These are phyloP conservation scores for Callaeas wilsoni DNA, from an alignment of 2,113 vertebrate genomes.

Conservation along the genomic window DNA sequence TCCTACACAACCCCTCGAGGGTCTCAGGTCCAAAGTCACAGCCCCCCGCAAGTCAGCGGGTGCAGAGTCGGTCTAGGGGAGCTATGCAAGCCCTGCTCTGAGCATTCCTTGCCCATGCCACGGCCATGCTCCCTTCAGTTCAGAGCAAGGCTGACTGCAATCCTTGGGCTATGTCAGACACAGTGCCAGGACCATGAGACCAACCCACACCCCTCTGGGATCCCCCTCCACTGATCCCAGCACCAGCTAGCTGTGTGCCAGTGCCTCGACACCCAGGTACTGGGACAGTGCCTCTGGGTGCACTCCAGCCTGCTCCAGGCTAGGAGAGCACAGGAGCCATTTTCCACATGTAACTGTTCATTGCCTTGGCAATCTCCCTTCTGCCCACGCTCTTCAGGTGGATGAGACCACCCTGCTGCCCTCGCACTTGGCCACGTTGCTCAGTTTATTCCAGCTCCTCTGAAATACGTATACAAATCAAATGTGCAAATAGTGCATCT, in stretches of 20 bases:
- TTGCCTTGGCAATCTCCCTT: not conserved
- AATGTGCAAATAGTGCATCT: constrained; percentile 68
- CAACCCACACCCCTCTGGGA: not conserved
- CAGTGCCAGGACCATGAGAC: not conserved
- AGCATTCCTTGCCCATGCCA: not conserved
- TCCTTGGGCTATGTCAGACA: not conserved
- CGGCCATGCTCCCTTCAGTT: not conserved
- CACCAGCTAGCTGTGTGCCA: not conserved
- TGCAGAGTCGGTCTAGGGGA: not conserved
- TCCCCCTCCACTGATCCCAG: not conserved
- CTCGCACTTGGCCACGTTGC: not conserved
- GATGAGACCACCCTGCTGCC: not conserved
- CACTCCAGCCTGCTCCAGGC: not conserved
- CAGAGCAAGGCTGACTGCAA: not conserved
- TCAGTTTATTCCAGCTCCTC: constrained; percentile 46
- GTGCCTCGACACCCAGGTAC: not conserved
- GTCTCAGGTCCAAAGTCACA: not conserved
- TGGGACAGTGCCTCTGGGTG: not conserved
- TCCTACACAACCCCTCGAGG: not conserved
- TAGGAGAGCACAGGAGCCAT: not conserved
- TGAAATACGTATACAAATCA: constrained; percentile 16
- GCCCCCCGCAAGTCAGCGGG: not conserved
- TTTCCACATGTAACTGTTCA: not conserved
- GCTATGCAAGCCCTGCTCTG: not conserved
- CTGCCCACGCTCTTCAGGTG: not conserved